These are phyloP conservation scores for Sarcophaga subvicina DNA, from an alignment of 2,888 invertebrate genomes.

Conservation along the genomic window DNA sequence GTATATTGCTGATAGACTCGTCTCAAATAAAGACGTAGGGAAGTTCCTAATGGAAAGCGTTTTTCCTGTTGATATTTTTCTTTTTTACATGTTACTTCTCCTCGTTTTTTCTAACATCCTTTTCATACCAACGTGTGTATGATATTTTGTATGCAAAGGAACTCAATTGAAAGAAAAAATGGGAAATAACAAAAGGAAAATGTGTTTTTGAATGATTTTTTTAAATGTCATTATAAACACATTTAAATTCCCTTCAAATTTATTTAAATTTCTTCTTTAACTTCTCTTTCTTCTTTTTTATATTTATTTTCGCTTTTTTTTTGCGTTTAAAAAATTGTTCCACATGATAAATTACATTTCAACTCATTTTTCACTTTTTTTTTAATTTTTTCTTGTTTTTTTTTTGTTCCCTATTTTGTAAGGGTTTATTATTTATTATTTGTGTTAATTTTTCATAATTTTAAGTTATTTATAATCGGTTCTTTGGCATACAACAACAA, in stretches of 20 bases:
- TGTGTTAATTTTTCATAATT: slow-evolving; percentile 51
- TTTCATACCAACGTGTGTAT: not conserved
- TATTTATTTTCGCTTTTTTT: not conserved
- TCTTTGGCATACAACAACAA: not conserved
- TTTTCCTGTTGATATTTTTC: not conserved
- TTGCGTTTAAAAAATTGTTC: not conserved
- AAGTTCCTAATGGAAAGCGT: not conserved
- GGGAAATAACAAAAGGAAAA: not conserved
- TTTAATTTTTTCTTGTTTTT: not conserved
- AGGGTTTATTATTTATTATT: not conserved
- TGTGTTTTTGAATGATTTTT: slow-evolving; percentile 18
- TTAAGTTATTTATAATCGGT: slow-evolving; percentile 24
- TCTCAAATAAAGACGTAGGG: no score
- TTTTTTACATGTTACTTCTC: not conserved
- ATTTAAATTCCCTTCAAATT: slow-evolving; percentile 40
- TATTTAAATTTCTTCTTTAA: slow-evolving; percentile 20
- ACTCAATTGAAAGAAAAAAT: not conserved
- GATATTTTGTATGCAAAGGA: no score
- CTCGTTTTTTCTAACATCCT: not conserved
- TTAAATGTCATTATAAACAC: slow-evolving; percentile 42
- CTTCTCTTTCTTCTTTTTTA: not conserved
- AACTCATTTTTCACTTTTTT: slow-evolving; percentile 4
- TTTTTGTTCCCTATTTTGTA: not conserved
- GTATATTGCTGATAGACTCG: no score
- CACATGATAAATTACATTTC: slow-evolving; percentile 46